A percentile compares a stretch with the other conserved stretches of the same genome.
Evolutionary conservation across 2,888 invertebrate species (phyloP).

Genomic region (Synanthedon myopaeformis): DNA sequence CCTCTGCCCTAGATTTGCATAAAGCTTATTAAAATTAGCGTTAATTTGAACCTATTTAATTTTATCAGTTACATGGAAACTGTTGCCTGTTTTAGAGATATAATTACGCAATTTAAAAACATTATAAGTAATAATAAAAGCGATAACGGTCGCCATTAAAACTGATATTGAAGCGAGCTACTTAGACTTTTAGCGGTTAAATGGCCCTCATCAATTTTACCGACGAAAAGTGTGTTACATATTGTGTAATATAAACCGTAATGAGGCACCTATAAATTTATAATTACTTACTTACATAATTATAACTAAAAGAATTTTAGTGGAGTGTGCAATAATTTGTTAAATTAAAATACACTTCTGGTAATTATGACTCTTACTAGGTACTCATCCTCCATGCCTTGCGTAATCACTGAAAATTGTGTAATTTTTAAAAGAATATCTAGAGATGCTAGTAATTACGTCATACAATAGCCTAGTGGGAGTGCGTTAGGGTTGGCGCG

Average conservation of each 20-base stretch:
- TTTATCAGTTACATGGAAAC: too few species aligned
- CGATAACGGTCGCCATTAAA: background rate
- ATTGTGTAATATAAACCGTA: background rate
- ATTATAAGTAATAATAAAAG: background rate
- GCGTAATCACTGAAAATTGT: too few species aligned
- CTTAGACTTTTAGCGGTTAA: background rate
- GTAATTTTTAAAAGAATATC: too few species aligned
- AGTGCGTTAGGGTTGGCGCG: too few species aligned
- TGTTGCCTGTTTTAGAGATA: background rate
- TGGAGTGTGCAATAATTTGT: background rate
- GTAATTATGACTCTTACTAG: background rate
- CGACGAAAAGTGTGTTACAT: background rate
- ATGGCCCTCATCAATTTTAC: background rate
- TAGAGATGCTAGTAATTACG: too few species aligned
- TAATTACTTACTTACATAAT: background rate
- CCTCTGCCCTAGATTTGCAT: too few species aligned
- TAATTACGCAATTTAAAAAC: background rate
- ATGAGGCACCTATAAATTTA: too few species aligned
- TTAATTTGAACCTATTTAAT: too few species aligned
- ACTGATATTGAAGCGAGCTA: background rate
- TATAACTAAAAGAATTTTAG: background rate
- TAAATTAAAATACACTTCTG: background rate
- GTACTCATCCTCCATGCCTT: too few species aligned
- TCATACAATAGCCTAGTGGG: too few species aligned
- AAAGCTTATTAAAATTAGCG: too few species aligned